Conservation (phyloP, 2,113 vertebrate genomes). For the Clarias macrocephalus region DNA sequence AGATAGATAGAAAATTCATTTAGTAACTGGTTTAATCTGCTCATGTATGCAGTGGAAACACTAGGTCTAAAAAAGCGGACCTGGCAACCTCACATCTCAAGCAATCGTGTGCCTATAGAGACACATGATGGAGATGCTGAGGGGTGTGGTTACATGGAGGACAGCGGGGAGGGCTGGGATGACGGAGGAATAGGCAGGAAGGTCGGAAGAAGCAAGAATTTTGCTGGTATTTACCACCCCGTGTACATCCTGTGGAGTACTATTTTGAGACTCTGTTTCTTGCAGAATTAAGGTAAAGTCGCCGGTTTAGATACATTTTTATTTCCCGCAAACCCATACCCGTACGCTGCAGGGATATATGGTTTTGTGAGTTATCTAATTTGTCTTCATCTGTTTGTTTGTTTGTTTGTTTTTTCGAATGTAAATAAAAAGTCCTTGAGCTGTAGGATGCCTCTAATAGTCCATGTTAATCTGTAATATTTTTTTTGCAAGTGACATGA, state of each 20-base stretch:
- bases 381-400: background rate
- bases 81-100: background rate
- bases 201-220: constrained; percentile 64
- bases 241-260: background rate
- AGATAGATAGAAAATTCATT: background rate
- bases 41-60: background rate
- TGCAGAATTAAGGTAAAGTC: constrained; percentile 21
- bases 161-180: background rate
- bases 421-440: background rate
- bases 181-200: constrained; percentile 50
- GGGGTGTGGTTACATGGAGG: constrained; percentile 52
- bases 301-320: background rate
- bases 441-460: background rate
- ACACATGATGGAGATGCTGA: constrained; percentile 37
- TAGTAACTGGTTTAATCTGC: background rate
- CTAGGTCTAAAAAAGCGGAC: background rate
- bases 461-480: background rate
- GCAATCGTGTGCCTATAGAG: background rate
- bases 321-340: background rate
- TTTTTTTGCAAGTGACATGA: background rate
- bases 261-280: background rate
- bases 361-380: background rate
- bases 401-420: too few relatives aligned
- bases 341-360: background rate
- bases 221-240: constrained; percentile 3